These are phyloP conservation scores for Anseranas semipalmata DNA, from an alignment of 2,113 vertebrate genomes.

Conservation along the genomic window DNA sequence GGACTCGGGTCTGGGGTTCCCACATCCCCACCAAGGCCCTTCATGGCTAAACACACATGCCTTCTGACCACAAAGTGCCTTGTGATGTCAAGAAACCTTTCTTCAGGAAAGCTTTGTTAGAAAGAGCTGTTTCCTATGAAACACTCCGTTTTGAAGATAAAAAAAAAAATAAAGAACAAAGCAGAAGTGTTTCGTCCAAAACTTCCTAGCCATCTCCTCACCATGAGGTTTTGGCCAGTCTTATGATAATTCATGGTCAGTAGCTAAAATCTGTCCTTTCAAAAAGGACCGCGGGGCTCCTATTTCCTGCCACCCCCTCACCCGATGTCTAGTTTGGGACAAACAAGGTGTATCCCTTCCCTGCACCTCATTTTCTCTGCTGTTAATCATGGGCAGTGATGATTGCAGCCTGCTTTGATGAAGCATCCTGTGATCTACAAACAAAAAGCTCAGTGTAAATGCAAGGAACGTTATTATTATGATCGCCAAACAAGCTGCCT, in stretches of 20 bases:
- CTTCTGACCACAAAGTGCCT: not conserved
- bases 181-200: not conserved
- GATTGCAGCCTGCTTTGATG: constrained; percentile 44
- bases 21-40: not conserved
- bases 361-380: not conserved
- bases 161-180: not conserved
- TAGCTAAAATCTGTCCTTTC: not conserved
- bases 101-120: not conserved
- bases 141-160: not conserved
- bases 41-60: not conserved
- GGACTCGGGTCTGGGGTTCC: not conserved
- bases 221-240: not conserved
- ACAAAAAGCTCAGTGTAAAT: constrained; percentile 20
- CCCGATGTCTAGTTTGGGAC: not conserved
- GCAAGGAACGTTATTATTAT: constrained; percentile 52
- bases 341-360: not conserved
- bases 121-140: not conserved
- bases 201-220: not conserved
- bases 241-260: not conserved
- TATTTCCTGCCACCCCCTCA: not conserved
- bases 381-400: constrained; percentile 9
- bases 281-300: not conserved
- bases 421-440: constrained; percentile 23
- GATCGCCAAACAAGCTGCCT: constrained; percentile 7
- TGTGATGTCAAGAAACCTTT: not conserved